Conservation (phyloP, 2,113 vertebrate species). For the Bubo scandiacus region DNA sequence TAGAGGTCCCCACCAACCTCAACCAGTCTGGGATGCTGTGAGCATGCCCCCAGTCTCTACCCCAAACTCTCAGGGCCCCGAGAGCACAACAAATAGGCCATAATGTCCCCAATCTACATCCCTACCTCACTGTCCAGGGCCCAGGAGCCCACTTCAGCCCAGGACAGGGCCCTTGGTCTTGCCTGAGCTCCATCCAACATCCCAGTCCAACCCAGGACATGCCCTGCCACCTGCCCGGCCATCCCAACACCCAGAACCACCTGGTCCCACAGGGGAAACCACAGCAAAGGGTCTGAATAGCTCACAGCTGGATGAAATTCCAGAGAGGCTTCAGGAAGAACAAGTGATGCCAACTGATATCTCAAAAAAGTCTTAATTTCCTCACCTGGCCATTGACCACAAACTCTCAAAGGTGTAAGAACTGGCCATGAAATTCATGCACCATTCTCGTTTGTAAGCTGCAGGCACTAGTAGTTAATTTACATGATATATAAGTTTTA, state of each 20-base stretch:
- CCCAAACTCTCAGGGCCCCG: neutral
- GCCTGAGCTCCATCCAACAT: accelerated
- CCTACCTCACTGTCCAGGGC: accelerated
- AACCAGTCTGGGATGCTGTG: neutral
- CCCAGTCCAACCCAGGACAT: neutral
- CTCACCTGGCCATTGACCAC: neutral
- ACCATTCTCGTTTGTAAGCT: accelerated
- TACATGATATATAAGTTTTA: neutral
- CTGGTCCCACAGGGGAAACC: neutral
- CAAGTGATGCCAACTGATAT: neutral
- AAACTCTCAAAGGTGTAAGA: neutral
- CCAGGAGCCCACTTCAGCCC: neutral
- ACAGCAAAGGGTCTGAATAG: neutral
- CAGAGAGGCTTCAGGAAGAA: neutral
- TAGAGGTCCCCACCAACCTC: neutral
- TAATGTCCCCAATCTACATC: neutral
- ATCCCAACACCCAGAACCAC: neutral
- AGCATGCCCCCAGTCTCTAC: neutral
- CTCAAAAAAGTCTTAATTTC: neutral
- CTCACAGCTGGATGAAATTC: neutral
- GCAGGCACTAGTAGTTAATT: neutral
- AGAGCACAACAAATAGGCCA: neutral
- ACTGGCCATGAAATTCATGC: neutral
- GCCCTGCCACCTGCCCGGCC: too few relatives aligned
- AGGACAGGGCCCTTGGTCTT: accelerated